These are phyloP conservation scores for Alectoris magna DNA, from an alignment of 2,797 vertebrate genomes.

Conservation along the genomic window DNA sequence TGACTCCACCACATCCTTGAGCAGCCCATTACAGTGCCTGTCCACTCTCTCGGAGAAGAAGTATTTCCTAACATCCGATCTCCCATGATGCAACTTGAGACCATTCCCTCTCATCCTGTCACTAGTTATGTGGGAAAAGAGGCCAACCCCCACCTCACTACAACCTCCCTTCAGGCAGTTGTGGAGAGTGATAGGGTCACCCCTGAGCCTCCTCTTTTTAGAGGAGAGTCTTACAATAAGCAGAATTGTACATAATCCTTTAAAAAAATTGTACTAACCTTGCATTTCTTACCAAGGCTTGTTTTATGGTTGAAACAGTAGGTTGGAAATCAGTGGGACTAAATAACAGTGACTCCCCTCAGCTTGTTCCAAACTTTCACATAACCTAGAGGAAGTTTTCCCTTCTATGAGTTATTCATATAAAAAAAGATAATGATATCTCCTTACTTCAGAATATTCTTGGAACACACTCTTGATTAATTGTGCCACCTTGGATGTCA, in stretches of 20 bases:
- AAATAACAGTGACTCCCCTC: background rate
- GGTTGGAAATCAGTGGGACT: background rate
- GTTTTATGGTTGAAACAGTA: background rate
- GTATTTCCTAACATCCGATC: too few relatives aligned
- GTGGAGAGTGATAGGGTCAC: too few relatives aligned
- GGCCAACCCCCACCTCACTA: too few relatives aligned
- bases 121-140: too few relatives aligned
- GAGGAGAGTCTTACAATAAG: background rate
- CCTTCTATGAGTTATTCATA: background rate
- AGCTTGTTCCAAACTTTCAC: background rate
- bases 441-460: background rate
- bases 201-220: background rate
- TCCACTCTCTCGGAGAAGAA: too few relatives aligned
- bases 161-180: too few relatives aligned
- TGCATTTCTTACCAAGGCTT: background rate
- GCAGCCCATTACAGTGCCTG: too few relatives aligned
- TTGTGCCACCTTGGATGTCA: background rate
- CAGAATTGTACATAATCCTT: background rate
- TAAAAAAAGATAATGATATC: background rate
- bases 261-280: background rate
- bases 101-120: too few relatives aligned
- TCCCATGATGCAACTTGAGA: too few relatives aligned
- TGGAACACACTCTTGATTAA: background rate
- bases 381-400: background rate
- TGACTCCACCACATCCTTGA: too few relatives aligned